Evolutionary conservation across 1,140 invertebrate genomes (phyloP).

Genomic region (Drosophila pachea): DNA sequence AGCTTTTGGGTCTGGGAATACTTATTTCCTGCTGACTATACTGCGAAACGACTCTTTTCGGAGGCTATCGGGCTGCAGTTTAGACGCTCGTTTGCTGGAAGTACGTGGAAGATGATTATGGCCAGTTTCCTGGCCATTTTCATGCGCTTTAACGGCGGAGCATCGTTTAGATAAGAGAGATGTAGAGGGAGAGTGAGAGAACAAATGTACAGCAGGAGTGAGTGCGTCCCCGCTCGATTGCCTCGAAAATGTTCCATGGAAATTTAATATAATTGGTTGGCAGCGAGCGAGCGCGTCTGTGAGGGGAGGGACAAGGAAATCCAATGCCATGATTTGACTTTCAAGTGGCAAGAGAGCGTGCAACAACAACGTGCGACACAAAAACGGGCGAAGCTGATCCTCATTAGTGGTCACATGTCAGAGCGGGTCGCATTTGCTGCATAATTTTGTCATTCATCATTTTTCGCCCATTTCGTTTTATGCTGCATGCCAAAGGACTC

Average conservation of each 20-base stretch:
- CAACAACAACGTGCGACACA: conserved; percentile 26
- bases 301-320: conserved; percentile 51
- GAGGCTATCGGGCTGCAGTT: conserved; percentile 39
- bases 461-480: conserved; percentile 71
- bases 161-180: conserved; percentile 59
- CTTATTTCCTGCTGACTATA: conserved; percentile 62
- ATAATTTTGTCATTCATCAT: conserved; percentile 77
- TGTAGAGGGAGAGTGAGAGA: neutral
- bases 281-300: no score
- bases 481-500: conserved; percentile 69
- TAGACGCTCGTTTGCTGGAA: conserved; percentile 44
- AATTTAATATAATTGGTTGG: conserved; percentile 50
- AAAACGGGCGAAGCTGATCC: conserved; percentile 59
- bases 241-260: conserved; percentile 27
- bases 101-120: conserved; percentile 48
- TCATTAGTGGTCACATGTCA: conserved; percentile 77
- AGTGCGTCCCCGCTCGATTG: conserved; percentile 22
- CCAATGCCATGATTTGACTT: conserved; percentile 70
- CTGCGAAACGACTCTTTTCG: conserved; percentile 51
- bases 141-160: conserved; percentile 27
- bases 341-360: conserved; percentile 49
- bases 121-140: conserved; percentile 57
- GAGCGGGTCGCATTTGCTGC: conserved; percentile 68
- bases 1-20: neutral
- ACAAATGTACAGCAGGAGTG: neutral